Percentiles rank a stretch among this genome's conserved stretches.
phyloP scores from a whole-genome alignment of 2,888 invertebrate genomes.

The Plagiodera versicolora region DNA sequence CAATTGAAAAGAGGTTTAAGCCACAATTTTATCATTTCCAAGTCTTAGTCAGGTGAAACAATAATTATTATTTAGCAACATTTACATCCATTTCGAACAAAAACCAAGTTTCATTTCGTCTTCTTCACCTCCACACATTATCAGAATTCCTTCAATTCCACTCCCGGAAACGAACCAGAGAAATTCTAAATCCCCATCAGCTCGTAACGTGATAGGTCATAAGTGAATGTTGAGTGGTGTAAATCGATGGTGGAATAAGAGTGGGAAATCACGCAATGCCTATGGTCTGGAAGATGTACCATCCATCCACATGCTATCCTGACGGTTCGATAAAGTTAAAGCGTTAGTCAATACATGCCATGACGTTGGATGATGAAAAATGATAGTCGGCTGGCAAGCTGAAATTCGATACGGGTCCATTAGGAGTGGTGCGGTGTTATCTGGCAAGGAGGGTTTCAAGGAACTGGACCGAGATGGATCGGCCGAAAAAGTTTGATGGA shows the following conservation, averaged over 20 bases:
- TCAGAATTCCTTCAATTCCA: background rate
- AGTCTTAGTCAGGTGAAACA: no score
- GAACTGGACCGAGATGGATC: conserved; percentile 32
- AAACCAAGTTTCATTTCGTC: no score
- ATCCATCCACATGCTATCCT: conserved; percentile 17
- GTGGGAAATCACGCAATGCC: conserved; percentile 25
- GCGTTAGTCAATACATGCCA: conserved; percentile 45
- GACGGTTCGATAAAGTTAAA: conserved; percentile 39
- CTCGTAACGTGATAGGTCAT: conserved; percentile 34
- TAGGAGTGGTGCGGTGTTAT: conserved; percentile 38
- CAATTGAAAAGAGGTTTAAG: no score
- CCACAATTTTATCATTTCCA: no score
- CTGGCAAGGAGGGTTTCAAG: conserved; percentile 24
- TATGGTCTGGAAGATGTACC: conserved; percentile 16
- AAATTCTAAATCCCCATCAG: background rate
- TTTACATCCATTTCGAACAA: no score
- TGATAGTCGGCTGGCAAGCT: conserved; percentile 48
- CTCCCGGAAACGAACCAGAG: background rate
- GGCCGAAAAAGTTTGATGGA: conserved; percentile 27
- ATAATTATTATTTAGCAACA: no score
- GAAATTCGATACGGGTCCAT: conserved; percentile 53
- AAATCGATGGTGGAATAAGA: conserved; percentile 35
- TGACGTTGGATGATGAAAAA: conserved; percentile 50
- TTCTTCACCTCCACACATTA: no score
- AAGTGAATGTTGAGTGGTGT: conserved; percentile 43